Evolutionary conservation across 2,888 invertebrate species (phyloP), one percentile per base, ranked within the genome.

Genomic region (Cataglyphis cursor): DNA sequence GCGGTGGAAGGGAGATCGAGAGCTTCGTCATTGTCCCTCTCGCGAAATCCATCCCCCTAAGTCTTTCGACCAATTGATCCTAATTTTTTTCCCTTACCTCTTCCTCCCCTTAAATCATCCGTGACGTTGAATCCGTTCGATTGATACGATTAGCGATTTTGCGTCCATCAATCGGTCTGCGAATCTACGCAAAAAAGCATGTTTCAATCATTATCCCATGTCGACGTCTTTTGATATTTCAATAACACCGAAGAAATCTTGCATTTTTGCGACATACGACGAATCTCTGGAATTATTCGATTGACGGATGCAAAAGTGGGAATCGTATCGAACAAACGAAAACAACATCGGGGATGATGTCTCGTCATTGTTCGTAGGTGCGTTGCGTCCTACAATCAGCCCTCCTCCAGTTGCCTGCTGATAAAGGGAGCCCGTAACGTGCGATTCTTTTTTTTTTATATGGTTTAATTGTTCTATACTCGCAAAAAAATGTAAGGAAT

Each of bases 121-220:
- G 21, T 38, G 51, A 54, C 28, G 28, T 76, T n/a, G 76, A n/a
- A 24, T 66, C 48, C 48, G 74, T 64, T 21, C 31, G 44, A 62
- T 61, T 51, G 81, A 86, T 90, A 92, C 91, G 92, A 91, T 92
- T 92, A 83, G 87, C 83, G 88, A 89, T 86, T 89, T 91, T 88
- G 88, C 90, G 90, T 92, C 90, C 85, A 57, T 93, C 92, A 92
- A 91, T 93, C 91, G 90, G 88, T 92, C 92, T 91, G 92, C 92
- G 21, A 54, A 9, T 59, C 12, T 28, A 5, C 18, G 9, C n/a
- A 28, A 9, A 18, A 18, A 41, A 12, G 59, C 10, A 21, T 54
- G 9, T 44, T 44, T n/a, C 24, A 12, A 15, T 61, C 18, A 6
- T 15, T 5, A 68, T 5, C 12, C 5, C 9, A 48, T 18, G 18